Percentiles rank a stretch among this genome's conserved stretches.
Evolutionary conservation across 1,140 invertebrate genomes (phyloP).

Genomic region (Zaprionus lachaisei): DNA sequence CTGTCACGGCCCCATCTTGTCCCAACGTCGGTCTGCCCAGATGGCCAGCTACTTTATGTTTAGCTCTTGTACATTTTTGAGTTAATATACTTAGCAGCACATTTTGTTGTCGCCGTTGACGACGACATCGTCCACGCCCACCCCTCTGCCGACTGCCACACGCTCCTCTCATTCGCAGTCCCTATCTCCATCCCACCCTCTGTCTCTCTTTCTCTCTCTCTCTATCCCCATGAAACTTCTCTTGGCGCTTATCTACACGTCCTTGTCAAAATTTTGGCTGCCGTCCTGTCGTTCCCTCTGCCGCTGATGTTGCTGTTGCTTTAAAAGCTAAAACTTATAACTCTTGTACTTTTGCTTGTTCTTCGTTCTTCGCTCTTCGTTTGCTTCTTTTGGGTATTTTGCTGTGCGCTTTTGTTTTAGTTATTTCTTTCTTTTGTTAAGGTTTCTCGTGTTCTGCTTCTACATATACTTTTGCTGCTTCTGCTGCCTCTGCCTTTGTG

Average conservation of each 20-base stretch:
- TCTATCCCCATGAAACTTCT: conserved; percentile 32
- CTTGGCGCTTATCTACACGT: conserved; percentile 62
- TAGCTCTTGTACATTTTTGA: conserved; percentile 76
- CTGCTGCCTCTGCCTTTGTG: conserved; percentile 5
- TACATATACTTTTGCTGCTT: neutral
- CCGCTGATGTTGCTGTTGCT: conserved; percentile 35
- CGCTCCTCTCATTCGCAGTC: neutral
- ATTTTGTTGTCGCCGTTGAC: conserved; percentile 65
- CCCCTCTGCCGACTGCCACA: neutral
- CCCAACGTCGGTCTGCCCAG: conserved; percentile 7
- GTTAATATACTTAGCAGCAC: conserved; percentile 80
- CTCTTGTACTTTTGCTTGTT: conserved; percentile 72
- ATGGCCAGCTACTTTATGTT: conserved; percentile 63
- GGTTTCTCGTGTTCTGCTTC: conserved; percentile 22
- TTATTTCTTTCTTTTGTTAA: conserved; percentile 62
- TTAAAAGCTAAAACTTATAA: conserved; percentile 72
- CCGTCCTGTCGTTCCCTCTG: conserved; percentile 14
- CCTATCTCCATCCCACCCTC: neutral
- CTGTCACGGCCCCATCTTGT: neutral
- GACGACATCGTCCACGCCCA: conserved; percentile 37
- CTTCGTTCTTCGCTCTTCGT: conserved; percentile 57
- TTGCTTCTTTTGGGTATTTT: conserved; percentile 48
- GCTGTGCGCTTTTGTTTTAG: conserved; percentile 69
- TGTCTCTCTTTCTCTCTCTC: neutral
- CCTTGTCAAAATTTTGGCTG: conserved; percentile 68